These are phyloP conservation scores for Psittacara wagleri DNA, from an alignment of 2,113 vertebrate genomes.

Conservation along the genomic window DNA sequence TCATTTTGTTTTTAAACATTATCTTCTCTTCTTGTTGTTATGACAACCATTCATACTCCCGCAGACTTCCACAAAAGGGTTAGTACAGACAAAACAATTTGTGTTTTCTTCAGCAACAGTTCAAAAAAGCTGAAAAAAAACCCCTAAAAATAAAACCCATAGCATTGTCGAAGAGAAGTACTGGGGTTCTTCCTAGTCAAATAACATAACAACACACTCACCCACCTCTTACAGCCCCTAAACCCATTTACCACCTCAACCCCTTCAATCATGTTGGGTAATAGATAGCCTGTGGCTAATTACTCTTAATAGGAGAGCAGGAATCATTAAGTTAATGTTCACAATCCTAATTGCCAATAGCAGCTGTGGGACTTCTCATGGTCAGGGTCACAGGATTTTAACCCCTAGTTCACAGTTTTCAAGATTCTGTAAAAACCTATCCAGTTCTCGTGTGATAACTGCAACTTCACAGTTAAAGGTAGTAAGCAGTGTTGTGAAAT, in stretches of 20 bases:
- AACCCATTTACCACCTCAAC: not conserved
- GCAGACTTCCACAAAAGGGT: not conserved
- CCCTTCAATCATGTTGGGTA: not conserved
- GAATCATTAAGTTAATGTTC: not conserved
- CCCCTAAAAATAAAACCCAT: not conserved
- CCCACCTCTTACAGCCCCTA: not conserved
- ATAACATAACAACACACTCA: not conserved
- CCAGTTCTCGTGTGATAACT: not conserved
- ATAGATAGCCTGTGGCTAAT: not conserved
- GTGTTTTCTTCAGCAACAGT: not conserved
- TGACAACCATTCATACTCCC: conserved; percentile 12
- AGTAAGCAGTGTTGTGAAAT: not conserved
- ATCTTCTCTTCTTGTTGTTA: not conserved
- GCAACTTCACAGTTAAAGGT: not conserved
- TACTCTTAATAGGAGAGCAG: not conserved
- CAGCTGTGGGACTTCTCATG: not conserved
- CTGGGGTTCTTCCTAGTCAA: not conserved
- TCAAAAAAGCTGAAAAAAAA: not conserved
- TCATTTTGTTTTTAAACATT: not conserved
- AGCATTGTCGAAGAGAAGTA: not conserved
- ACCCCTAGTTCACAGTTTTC: not conserved
- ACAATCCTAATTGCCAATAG: not conserved
- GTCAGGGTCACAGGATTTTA: not conserved
- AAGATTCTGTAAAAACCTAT: not conserved
- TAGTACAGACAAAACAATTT: not conserved